Percentiles rank a stretch among this genome's conserved stretches.
Conservation (phyloP, 2,888 invertebrate genomes). For the Protodeltote pygarga region DNA sequence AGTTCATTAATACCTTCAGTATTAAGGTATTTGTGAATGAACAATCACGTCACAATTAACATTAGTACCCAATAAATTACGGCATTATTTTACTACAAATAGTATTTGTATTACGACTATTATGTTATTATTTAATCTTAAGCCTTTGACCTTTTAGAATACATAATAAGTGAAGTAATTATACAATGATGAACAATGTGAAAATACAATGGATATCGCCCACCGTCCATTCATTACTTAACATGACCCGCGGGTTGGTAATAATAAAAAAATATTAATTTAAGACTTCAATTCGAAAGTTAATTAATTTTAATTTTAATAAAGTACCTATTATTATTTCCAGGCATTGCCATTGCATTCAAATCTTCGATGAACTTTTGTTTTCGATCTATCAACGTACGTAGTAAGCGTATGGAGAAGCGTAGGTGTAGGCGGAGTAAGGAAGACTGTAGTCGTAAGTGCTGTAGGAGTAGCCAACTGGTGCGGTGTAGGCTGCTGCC, state of each 20-base stretch:
- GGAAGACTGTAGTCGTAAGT: slow-evolving; percentile 70
- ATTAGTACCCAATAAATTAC: slow-evolving; percentile 11
- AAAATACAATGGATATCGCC: slow-evolving; percentile 20
- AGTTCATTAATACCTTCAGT: slow-evolving; percentile 15
- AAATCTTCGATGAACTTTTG: too few relatives aligned
- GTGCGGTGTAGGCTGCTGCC: slow-evolving; percentile 82
- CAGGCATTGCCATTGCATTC: too few relatives aligned
- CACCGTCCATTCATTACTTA: neutral
- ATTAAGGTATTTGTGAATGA: slow-evolving; percentile 27
- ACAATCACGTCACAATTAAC: slow-evolving; percentile 25
- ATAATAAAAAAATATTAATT: neutral
- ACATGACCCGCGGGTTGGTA: neutral
- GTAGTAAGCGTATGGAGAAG: slow-evolving; percentile 73
- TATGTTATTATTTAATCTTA: slow-evolving; percentile 39
- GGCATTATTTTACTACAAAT: slow-evolving; percentile 38
- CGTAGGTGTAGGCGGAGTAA: slow-evolving; percentile 71
- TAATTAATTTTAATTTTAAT: too few relatives aligned
- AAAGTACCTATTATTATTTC: too few relatives aligned
- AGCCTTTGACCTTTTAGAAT: slow-evolving; percentile 31
- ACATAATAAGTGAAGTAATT: slow-evolving; percentile 29
- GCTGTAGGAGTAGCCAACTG: slow-evolving; percentile 75
- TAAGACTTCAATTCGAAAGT: slow-evolving; percentile 32
- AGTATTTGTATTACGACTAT: slow-evolving; percentile 37
- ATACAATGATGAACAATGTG: slow-evolving; percentile 18
- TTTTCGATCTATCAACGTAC: slow-evolving; percentile 57